phyloP scores from a whole-genome alignment of 2,888 invertebrate species.

The Mellilla xanthometata region DNA sequence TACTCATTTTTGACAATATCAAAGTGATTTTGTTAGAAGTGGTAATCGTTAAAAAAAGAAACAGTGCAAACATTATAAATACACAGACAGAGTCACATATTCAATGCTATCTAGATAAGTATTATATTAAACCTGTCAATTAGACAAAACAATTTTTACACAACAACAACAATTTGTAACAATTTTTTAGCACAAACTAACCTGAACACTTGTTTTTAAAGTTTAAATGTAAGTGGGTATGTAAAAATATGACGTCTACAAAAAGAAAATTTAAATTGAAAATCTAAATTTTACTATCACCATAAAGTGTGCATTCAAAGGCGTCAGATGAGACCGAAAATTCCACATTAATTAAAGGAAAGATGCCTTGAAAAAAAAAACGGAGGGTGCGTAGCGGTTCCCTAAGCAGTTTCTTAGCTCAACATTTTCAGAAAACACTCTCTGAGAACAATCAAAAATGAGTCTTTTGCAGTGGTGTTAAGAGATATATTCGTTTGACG shows the following conservation, averaged over 20 bases:
- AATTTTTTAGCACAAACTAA: too few relatives aligned
- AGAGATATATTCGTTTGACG: slow-evolving; percentile 41
- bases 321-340: slow-evolving; percentile 72
- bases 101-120: too few relatives aligned
- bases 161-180: too few relatives aligned
- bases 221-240: too few relatives aligned
- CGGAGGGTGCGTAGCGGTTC: slow-evolving; percentile 63
- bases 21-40: slow-evolving; percentile 31
- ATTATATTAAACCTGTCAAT: too few relatives aligned
- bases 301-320: slow-evolving; percentile 60
- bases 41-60: not conserved
- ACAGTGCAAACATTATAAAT: not conserved
- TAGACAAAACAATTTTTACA: too few relatives aligned
- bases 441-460: slow-evolving; percentile 40
- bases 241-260: not conserved
- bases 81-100: too few relatives aligned
- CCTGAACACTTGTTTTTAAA: too few relatives aligned
- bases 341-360: slow-evolving; percentile 81
- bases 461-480: slow-evolving; percentile 44
- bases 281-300: slow-evolving; percentile 50
- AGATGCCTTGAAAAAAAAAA: slow-evolving; percentile 75
- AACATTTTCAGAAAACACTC: slow-evolving; percentile 70
- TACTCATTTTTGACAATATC: slow-evolving; percentile 47
- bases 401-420: slow-evolving; percentile 74
- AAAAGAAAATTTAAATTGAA: slow-evolving; percentile 42